Evolutionary conservation across 2,113 vertebrate genomes (phyloP), one percentile per base, ranked within the genome.

Genomic region (Tinamus guttatus): DNA sequence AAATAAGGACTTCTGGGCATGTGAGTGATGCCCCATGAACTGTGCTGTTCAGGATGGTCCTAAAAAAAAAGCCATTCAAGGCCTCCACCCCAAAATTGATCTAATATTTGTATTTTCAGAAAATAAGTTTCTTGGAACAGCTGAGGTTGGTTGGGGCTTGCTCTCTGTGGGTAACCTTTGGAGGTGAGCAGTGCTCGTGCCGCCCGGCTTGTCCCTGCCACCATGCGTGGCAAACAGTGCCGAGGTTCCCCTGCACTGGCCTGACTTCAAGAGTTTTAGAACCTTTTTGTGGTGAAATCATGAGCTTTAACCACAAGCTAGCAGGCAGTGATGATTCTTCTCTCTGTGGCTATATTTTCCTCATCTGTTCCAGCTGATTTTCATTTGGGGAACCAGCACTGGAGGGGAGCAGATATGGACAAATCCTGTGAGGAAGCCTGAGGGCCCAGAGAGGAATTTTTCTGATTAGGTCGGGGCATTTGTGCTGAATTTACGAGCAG

Each of bases 11-110:
- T 75, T 88, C 77, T 93, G 83, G 41, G 56, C 68, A 64, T 20
- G 22, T 21, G 40, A 92, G 73, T 32, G 27, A 25, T 93, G 58
- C 69, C 86, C 51, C 21, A 32, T 58, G 81, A 88, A 43, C 68
- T 59, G 45, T 38, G 36, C 67, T 92, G 32, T 67, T 92, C 45
- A 63, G 73, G n/a, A 41, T 20, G 70, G 45, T 54, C 59, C 87
- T 68, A 45, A 13, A 49, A 82, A 90, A 85, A 28, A 30, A n/a
- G 20, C 75, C 85, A 49, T 67, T 73, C n/a, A 91, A 88, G 63
- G 82, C 60, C 60, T 70, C 90, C 81, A 94, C 80, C 85, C 88
- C 67, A 75, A 94, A 94, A 90, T 59, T 75, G 64, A 93, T 90
- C 77, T 41, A 15, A 32, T 74, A 9, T 45, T 83, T 96, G 83